A percentile compares a stretch with the other conserved stretches of the same genome.
Evolutionary conservation across 2,113 vertebrate species (phyloP).

Genomic region (Mustela lutreola): DNA sequence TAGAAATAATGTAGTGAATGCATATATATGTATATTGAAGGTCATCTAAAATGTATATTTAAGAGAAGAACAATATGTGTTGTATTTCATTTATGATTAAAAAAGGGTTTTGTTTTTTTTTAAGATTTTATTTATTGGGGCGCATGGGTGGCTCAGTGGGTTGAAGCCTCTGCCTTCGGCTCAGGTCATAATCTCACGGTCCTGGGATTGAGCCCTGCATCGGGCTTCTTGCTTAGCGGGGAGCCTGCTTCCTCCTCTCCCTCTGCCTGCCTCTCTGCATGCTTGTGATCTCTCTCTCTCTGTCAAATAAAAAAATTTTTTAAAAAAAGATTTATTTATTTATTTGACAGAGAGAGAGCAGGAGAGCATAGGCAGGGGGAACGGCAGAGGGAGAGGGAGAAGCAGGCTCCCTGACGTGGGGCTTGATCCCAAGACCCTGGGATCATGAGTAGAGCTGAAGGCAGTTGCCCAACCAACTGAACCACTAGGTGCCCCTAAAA

Average conservation of each 20-base stretch:
- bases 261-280: no score
- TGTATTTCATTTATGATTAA: slow-evolving; percentile 7
- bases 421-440: background rate
- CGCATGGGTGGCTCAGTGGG: no score
- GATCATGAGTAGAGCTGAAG: background rate
- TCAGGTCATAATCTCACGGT: no score
- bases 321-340: background rate
- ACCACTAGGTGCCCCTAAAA: background rate
- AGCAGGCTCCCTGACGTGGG: background rate
- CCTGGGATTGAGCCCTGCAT: no score
- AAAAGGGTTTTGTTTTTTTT: background rate
- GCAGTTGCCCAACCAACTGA: background rate
- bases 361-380: background rate
- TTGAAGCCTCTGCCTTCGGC: no score
- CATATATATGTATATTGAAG: background rate
- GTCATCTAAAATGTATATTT: background rate
- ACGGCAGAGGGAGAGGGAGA: background rate
- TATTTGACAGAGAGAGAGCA: background rate
- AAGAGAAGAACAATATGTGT: background rate
- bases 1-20: slow-evolving; percentile 13
- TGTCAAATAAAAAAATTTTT: background rate
- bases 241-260: no score
- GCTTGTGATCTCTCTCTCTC: no score
- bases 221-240: no score
- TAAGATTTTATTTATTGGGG: background rate